A percentile compares a stretch with the other conserved stretches of the same genome.
Evolutionary conservation across 1,140 invertebrate genomes (phyloP).

Genomic region (Drosophila sechellia): DNA sequence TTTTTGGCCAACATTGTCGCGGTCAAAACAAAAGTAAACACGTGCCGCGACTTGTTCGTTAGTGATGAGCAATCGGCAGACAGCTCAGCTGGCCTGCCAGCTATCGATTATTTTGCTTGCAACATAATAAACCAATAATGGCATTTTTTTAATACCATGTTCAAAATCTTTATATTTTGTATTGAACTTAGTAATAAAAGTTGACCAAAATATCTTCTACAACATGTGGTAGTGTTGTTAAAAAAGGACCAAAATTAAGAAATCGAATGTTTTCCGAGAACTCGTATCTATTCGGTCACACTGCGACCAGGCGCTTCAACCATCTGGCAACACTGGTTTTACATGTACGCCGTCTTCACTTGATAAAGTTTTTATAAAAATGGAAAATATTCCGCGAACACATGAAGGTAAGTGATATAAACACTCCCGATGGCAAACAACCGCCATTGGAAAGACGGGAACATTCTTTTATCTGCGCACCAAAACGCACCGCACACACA

Average conservation of each 20-base stretch:
- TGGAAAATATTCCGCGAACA: constrained; percentile 91
- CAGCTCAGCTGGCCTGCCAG: not conserved
- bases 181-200: not conserved
- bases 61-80: not conserved
- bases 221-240: no score
- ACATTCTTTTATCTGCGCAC: no score
- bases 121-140: no score
- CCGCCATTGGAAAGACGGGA: no score
- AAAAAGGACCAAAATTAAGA: no score
- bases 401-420: constrained; percentile 90
- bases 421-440: not conserved
- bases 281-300: no score
- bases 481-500: no score
- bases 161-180: not conserved
- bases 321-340: constrained; percentile 34
- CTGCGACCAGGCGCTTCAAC: no score
- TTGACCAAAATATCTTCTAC: no score
- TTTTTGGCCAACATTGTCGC: constrained; percentile 65
- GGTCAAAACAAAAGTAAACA: constrained; percentile 65
- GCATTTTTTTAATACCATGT: not conserved
- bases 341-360: constrained; percentile 62
- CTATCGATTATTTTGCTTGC: not conserved
- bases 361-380: constrained; percentile 78
- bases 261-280: not conserved
- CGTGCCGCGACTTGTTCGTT: constrained; percentile 43